These are phyloP conservation scores for Callosobruchus maculatus DNA, from an alignment of 2,888 invertebrate species.

Conservation along the genomic window DNA sequence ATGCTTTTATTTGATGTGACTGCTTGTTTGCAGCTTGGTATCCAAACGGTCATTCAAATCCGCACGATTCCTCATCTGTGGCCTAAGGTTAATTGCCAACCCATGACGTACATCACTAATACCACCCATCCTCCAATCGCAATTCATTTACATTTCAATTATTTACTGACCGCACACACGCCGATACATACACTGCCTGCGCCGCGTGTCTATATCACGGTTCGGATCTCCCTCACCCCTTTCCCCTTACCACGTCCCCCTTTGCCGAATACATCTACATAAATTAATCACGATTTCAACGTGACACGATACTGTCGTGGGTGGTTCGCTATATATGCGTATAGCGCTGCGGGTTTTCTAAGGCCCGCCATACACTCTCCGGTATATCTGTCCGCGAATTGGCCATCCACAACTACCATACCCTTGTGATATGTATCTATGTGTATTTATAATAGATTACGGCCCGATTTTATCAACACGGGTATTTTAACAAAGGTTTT, in stretches of 20 bases:
- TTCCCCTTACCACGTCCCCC: not conserved
- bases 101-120: not conserved
- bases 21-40: no score
- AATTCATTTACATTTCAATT: not conserved
- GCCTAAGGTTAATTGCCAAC: not conserved
- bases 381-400: no score
- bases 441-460: no score
- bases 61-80: not conserved
- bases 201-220: not conserved
- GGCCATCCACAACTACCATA: no score
- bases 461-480: no score
- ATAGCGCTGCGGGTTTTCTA: not conserved
- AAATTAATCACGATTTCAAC: not conserved
- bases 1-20: no score
- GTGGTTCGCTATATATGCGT: not conserved
- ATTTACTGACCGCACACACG: not conserved
- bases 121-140: not conserved
- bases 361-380: no score
- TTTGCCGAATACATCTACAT: not conserved
- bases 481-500: no score
- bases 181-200: not conserved
- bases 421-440: no score
- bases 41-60: no score
- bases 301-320: not conserved
- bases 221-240: not conserved